Evolutionary conservation across 2,888 invertebrate genomes (phyloP).

Genomic region (Epirrhoe tristata): DNA sequence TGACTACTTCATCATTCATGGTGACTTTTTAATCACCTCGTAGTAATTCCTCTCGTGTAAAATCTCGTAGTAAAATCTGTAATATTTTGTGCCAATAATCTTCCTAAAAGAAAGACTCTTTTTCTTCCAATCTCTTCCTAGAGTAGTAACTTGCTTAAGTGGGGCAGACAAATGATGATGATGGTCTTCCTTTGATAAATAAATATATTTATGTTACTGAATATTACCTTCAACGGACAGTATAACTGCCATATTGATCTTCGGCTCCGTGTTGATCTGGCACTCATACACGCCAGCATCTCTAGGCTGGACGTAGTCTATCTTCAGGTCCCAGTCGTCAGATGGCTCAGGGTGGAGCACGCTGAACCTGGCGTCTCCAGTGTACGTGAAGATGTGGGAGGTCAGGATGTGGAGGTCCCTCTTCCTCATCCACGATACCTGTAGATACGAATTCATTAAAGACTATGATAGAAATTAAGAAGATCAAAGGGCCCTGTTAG

Average conservation of each 20-base stretch:
- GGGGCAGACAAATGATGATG: too few relatives aligned
- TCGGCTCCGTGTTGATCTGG: constrained; percentile 96
- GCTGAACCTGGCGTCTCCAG: constrained; percentile 94
- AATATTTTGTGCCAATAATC: too few relatives aligned
- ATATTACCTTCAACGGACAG: constrained; percentile 91
- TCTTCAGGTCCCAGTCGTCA: constrained; percentile 94
- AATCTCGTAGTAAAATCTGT: too few relatives aligned
- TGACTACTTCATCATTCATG: too few relatives aligned
- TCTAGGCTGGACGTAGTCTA: constrained; percentile 93
- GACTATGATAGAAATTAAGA: too few relatives aligned
- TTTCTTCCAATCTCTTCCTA: too few relatives aligned
- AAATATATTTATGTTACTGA: not conserved
- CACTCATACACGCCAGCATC: constrained; percentile 95
- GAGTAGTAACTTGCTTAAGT: too few relatives aligned
- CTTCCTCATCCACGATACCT: constrained; percentile 94
- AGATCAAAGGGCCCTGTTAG: too few relatives aligned
- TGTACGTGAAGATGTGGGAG: constrained; percentile 92
- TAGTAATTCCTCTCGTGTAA: too few relatives aligned
- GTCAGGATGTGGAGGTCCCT: constrained; percentile 94
- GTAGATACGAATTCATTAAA: not conserved
- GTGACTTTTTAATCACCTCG: too few relatives aligned
- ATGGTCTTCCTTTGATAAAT: too few relatives aligned
- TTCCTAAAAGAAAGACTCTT: too few relatives aligned
- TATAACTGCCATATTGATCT: constrained; percentile 93
- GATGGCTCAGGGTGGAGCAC: constrained; percentile 93